Evolutionary conservation across 2,113 vertebrate genomes (phyloP), one percentile per base, ranked within the genome.

Genomic region (Aphelocoma coerulescens): DNA sequence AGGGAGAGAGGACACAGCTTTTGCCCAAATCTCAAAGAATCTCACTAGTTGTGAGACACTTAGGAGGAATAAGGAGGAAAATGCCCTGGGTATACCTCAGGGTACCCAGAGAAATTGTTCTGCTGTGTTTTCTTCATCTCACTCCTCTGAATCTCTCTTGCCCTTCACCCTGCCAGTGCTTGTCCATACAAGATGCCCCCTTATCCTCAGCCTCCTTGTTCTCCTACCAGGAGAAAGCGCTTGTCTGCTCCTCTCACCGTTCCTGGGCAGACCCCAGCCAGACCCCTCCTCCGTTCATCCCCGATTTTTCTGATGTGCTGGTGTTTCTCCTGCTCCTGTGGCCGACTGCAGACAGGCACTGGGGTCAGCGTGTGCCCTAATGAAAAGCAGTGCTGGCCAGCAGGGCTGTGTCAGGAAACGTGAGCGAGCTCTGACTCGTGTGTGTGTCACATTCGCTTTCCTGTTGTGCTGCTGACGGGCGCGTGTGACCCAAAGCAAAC

Each of bases 401-500:
- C 83, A 95, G 90, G 81, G 84, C 86, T 30, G 54, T 44, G 85
- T 91, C 80, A 88, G 94, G 91, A 84, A 57, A 75, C 5, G 9
- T 9, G 74, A 75, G 75, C 2, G 28, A 91, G 72, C 81, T 91
- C 93, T 97, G 97, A 95, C 78, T 7, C 51, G 92, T 95, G 96
- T 22, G 54, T 3, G 88, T 89, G 97, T 92, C 97, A 84, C 93
- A 44, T 97, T 96, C 77, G 66, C 93, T 97, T 97, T 97, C 95
- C 96, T 91, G 94, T 74, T 65, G 77, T 92, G 95, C 97, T 92
- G 96, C 97, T 97, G 97, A 98, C 54, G 90, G 91, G 94, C 35
- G 32, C 43, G 85, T 67, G 58, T 39, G 84, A 95, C 98, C 98
- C 98, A 98, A 98, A 95, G 95, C 91, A 98, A 98, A 97, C 98